Evolutionary conservation across 1,140 invertebrate genomes (phyloP), one percentile per base, ranked within the genome.

Genomic region (Psix sp.): DNA sequence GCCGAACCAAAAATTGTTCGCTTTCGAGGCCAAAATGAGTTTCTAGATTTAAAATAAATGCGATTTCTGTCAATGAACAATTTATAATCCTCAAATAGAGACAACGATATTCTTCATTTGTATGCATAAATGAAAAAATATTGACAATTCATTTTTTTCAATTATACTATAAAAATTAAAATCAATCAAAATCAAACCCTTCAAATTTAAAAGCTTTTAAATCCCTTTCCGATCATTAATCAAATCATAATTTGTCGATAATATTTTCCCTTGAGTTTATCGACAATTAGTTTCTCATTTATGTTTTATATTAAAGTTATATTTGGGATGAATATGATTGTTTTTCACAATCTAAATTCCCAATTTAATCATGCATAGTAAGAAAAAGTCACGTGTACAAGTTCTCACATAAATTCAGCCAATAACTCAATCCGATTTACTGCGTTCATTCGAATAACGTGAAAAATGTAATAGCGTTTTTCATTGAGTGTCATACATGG

Each of bases 11-110:
- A 65, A 65, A 65, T 65, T 31, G 36, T 18, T 29, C 38, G 21
- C 40, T 46, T 54, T 54, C 49, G 49, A 65, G 60, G 60, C 16
- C 49, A 40, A n/a, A n/a, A n/a, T 31, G 15, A 17, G 59, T 52
- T 63, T 51, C 46, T 52, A 52, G 17, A 29, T 63, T n/a, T 15
- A 5, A 26, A 38, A 16, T 26, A 16, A 42, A 5, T 42, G 38
- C 5, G 20, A 56, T 20, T n/a, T 39, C 21, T 10, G 10, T 11
- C 5, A 13, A 14, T 31, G 5, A 42, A 54, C 9, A 42, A 4
- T 24, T 24, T 24, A 24, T 7, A 7, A 4, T 7, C 3, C 7
- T 24, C 7, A 4, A 3, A 24, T 24, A 4, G 21, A 35, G 13
- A 29, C 7, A 7, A 7, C 11, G 33, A 1, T 2, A 1, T 35